Conservation (phyloP, 1,140 invertebrate genomes). For the Drosophila elegans region DNA sequence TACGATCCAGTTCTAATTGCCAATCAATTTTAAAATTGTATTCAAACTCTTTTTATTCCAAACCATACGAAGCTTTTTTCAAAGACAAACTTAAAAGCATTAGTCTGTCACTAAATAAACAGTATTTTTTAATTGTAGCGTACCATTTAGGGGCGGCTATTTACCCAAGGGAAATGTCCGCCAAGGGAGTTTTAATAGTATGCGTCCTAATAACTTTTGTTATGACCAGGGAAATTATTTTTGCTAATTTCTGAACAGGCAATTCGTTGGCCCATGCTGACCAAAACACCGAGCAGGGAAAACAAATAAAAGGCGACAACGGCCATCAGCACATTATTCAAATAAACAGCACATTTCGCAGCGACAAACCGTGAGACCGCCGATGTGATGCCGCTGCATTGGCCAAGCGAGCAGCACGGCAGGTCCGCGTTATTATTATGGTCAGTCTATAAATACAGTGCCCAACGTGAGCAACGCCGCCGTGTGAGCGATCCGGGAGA, state of each 20-base stretch:
- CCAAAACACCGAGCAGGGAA: slow-evolving; percentile 36
- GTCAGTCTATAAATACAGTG: slow-evolving; percentile 79
- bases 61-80: no score
- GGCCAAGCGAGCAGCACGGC: slow-evolving; percentile 33
- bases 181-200: not conserved
- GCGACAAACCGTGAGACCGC: slow-evolving; percentile 48
- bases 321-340: slow-evolving; percentile 67
- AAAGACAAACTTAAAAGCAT: no score
- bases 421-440: slow-evolving; percentile 76
- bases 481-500: slow-evolving; percentile 28
- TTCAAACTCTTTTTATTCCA: not conserved
- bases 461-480: slow-evolving; percentile 67
- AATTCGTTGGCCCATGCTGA: slow-evolving; percentile 24
- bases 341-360: slow-evolving; percentile 60
- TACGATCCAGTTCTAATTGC: no score
- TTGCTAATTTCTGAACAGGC: slow-evolving; percentile 24
- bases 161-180: not conserved
- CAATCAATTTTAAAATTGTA: not conserved
- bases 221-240: not conserved
- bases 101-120: no score
- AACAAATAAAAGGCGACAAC: slow-evolving; percentile 70
- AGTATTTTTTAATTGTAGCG: not conserved
- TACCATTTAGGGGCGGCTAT: not conserved
- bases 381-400: slow-evolving; percentile 52
- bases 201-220: not conserved